Evolutionary conservation across 2,797 vertebrate species (phyloP).

Genomic region (Sorex maritimensis): DNA sequence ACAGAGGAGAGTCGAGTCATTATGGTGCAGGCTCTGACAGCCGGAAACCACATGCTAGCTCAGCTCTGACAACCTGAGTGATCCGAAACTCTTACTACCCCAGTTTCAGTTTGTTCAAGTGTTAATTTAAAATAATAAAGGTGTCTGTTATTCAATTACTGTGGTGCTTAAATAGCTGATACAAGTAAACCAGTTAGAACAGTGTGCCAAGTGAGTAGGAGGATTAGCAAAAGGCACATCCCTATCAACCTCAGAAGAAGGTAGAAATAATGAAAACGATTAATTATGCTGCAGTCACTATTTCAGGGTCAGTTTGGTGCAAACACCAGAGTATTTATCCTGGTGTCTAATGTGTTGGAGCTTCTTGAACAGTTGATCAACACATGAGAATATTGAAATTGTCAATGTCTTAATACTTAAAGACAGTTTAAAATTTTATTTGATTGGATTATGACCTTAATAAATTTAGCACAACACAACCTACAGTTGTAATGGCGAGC

Average conservation of each 20-base stretch:
- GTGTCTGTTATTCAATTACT: neutral
- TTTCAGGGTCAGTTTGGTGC: neutral
- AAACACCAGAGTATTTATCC: slow-evolving; percentile 7
- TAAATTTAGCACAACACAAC: neutral
- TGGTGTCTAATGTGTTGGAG: neutral
- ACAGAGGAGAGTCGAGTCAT: neutral
- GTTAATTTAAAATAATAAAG: neutral
- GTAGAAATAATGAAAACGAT: neutral
- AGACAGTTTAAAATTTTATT: slow-evolving; percentile 26
- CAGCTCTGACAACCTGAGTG: neutral
- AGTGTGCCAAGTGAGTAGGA: neutral
- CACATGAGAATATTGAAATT: slow-evolving; percentile 16
- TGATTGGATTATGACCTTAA: slow-evolving; percentile 49
- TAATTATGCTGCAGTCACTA: neutral
- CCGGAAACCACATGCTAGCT: neutral
- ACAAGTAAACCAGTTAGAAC: neutral
- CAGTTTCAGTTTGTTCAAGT: neutral
- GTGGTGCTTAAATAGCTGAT: neutral
- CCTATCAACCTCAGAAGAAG: neutral
- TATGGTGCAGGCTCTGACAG: neutral
- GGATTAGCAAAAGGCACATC: neutral
- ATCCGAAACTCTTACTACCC: neutral
- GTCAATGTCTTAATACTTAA: slow-evolving; percentile 46
- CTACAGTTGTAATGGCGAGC: neutral
- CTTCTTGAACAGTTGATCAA: slow-evolving; percentile 5